Conservation (phyloP, 2,888 invertebrate species). For the Scaptomyza parva region DNA sequence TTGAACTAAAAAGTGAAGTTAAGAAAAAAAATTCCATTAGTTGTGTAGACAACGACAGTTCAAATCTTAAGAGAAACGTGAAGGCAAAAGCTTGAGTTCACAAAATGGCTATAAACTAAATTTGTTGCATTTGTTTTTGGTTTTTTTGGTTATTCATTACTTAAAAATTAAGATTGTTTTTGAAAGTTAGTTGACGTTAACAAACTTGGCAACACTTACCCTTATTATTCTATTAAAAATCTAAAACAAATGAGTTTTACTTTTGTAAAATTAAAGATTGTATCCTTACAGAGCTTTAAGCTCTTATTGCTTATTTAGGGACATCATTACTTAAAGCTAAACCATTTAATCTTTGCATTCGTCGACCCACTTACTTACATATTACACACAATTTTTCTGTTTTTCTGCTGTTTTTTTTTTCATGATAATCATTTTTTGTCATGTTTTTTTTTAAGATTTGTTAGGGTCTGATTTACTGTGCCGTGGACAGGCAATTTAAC, state of each 20-base stretch:
- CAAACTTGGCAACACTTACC: too few relatives aligned
- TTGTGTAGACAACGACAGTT: too few relatives aligned
- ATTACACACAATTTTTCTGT: neutral
- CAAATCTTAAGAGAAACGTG: too few relatives aligned
- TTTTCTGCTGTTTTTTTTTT: constrained; percentile 16
- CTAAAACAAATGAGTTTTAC: neutral
- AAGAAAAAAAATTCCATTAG: too few relatives aligned
- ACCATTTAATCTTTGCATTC: constrained; percentile 40
- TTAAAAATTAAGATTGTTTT: too few relatives aligned
- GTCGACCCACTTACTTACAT: constrained; percentile 14
- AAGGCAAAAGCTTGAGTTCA: too few relatives aligned
- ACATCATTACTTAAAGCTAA: constrained; percentile 30
- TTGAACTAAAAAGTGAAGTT: too few relatives aligned
- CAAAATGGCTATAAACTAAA: too few relatives aligned
- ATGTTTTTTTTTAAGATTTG: constrained; percentile 40
- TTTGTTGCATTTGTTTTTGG: too few relatives aligned
- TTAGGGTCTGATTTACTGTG: constrained; percentile 67
- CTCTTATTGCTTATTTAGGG: constrained; percentile 6
- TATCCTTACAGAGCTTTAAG: neutral
- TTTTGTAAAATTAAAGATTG: neutral
- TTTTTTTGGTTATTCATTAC: too few relatives aligned
- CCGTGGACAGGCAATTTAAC: constrained; percentile 74
- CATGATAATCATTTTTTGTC: constrained; percentile 16
- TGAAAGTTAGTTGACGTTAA: too few relatives aligned
- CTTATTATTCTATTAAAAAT: neutral